Evolutionary conservation across 2,797 vertebrate species (phyloP), one percentile per base, ranked within the genome.

Genomic region (Smutsia gigantea): DNA sequence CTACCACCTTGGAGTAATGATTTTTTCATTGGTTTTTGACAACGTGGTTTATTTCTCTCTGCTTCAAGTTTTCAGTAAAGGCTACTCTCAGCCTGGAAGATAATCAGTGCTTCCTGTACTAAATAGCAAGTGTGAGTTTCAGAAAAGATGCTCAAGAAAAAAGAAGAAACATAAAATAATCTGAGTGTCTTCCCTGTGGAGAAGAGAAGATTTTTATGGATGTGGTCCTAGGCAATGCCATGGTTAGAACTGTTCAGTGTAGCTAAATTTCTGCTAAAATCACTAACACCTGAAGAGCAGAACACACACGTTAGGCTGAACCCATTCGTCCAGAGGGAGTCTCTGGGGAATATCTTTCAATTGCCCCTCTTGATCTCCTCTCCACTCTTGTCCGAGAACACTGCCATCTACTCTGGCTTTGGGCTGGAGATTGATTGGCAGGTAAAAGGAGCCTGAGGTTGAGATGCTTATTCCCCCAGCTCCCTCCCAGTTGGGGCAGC

Each of bases 51-150:
- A 84, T 77, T 97, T 95, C 79, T 74, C 46, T 51, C 49, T 66
- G 59, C 68, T 77, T 49, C 81, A 87, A 81, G 71, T 93, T 93
- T 85, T 92, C 84, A 92, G 57, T 5, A 72, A 93, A 92, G 66
- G 46, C 51, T 46, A 1, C 37, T 93, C n/a, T 86, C 53, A 42
- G 15, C 42, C 64, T 59, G n/a, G 83, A 63, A 95, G 92, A 77
- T 34, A 75, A 93, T 59, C 66, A 51, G 66, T 14, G 79, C 66
- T 63, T 83, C 42, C 18, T 25, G 37, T 3, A 42, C 46, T 64
- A 87, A 93, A 90, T 89, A 59, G 90, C 82, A 93, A 25, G 29
- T 18, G 66, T 31, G 7, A 8, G 11, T 53, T 95, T 93, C 64
- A 53, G 66, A 37, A 68, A 72, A 95, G 59, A 69, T 4, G 37